Conservation (phyloP, 2,888 invertebrate genomes). For the Empis livida region DNA sequence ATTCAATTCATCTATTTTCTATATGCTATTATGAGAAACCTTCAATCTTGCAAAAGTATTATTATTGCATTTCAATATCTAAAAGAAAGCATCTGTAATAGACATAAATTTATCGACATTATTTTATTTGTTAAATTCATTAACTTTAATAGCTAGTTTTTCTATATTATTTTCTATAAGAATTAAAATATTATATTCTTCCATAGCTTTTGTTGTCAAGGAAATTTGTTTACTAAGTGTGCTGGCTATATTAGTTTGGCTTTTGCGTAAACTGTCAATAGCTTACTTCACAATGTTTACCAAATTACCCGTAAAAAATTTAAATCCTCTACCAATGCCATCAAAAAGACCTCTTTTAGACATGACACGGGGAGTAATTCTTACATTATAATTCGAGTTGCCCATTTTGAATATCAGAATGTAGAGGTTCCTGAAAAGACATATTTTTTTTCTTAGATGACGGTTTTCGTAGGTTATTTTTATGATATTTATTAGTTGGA, state of each 20-base stretch:
- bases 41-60: not conserved
- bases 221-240: not conserved
- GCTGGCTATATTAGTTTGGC: not conserved
- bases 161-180: not conserved
- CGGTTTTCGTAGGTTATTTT: conserved; percentile 5
- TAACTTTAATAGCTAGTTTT: not conserved
- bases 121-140: not conserved
- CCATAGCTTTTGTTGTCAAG: not conserved
- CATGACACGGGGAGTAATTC: not conserved
- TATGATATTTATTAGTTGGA: not conserved
- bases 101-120: not conserved
- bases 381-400: not conserved
- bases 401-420: not conserved
- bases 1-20: not conserved
- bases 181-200: not conserved
- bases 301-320: not conserved
- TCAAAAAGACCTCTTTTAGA: not conserved
- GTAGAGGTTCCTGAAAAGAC: too few species aligned
- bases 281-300: not conserved
- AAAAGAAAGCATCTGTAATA: too few species aligned
- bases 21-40: not conserved
- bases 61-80: not conserved
- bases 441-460: not conserved
- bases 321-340: not conserved
- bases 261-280: too few species aligned